These are phyloP conservation scores for Drosophila bocqueti DNA, from an alignment of 1,140 invertebrate genomes.

Conservation along the genomic window DNA sequence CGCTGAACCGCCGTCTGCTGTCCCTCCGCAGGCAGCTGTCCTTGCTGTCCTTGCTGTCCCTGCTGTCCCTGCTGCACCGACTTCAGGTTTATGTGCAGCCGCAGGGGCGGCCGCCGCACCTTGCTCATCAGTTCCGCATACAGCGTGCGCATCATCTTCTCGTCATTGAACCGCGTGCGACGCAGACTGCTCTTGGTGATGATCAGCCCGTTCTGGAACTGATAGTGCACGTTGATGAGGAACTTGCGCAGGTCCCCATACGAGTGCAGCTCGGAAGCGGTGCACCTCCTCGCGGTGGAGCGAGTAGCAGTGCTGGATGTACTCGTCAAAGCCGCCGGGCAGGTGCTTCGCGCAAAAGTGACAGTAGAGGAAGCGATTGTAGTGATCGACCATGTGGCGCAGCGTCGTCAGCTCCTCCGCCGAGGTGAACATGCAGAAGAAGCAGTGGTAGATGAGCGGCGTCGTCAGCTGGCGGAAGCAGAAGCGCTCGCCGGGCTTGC, in stretches of 20 bases:
- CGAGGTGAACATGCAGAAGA: conserved; percentile 56
- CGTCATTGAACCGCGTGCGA: conserved; percentile 29
- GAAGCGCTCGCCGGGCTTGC: conserved; percentile 26
- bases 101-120: conserved; percentile 28
- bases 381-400: conserved; percentile 63
- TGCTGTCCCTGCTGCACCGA: too few relatives aligned
- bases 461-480: conserved; percentile 40
- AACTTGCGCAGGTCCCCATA: conserved; percentile 46
- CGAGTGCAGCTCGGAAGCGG: conserved; percentile 37
- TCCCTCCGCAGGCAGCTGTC: too few relatives aligned
- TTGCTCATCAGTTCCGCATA: conserved; percentile 42
- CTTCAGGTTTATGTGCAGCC: conserved; percentile 31
- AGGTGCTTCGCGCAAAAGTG: conserved; percentile 16
- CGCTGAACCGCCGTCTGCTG: not conserved
- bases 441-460: conserved; percentile 52
- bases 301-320: conserved; percentile 58
- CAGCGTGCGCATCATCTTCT: not conserved
- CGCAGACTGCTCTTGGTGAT: conserved; percentile 64
- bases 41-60: not conserved
- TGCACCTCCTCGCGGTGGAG: conserved; percentile 24
- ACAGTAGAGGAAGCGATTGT: conserved; percentile 41
- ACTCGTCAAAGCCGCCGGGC: conserved; percentile 43
- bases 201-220: conserved; percentile 64
- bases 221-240: conserved; percentile 55
- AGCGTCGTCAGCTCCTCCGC: conserved; percentile 28